phyloP scores from a whole-genome alignment of 2,888 invertebrate species.

The Drosophila pegasa region DNA sequence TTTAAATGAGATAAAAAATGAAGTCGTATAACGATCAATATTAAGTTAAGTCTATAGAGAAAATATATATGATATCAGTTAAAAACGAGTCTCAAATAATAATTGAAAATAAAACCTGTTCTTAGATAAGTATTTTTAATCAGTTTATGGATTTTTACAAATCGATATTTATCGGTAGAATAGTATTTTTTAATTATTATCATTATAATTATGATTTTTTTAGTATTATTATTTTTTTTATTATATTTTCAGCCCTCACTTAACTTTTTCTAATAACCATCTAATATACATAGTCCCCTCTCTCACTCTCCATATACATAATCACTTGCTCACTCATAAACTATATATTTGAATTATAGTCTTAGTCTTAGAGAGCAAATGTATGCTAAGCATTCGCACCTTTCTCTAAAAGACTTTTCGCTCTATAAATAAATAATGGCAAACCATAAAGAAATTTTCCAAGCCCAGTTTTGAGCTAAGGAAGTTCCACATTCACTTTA shows the following conservation, averaged over 20 bases:
- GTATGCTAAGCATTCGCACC: not conserved
- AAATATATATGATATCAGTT: not conserved
- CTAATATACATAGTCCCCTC: too few species aligned
- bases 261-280: too few species aligned
- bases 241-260: too few species aligned
- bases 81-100: too few species aligned
- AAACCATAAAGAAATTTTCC: not conserved
- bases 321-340: not conserved
- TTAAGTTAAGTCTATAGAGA: not conserved
- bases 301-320: not conserved
- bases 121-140: too few species aligned
- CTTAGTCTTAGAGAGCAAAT: not conserved
- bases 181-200: too few species aligned
- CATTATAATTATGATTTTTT: too few species aligned
- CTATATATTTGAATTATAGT: not conserved
- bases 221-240: too few species aligned
- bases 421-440: constrained; percentile 3
- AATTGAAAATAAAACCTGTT: too few species aligned
- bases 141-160: too few species aligned
- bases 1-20: too few species aligned
- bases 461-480: constrained; percentile 16
- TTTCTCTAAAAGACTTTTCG: not conserved
- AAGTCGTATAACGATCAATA: not conserved
- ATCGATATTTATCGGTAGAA: too few species aligned
- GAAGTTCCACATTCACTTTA: constrained; percentile 46